These are phyloP conservation scores for Brachyhypopomus gauderio DNA, from an alignment of 2,113 vertebrate species.

Conservation along the genomic window DNA sequence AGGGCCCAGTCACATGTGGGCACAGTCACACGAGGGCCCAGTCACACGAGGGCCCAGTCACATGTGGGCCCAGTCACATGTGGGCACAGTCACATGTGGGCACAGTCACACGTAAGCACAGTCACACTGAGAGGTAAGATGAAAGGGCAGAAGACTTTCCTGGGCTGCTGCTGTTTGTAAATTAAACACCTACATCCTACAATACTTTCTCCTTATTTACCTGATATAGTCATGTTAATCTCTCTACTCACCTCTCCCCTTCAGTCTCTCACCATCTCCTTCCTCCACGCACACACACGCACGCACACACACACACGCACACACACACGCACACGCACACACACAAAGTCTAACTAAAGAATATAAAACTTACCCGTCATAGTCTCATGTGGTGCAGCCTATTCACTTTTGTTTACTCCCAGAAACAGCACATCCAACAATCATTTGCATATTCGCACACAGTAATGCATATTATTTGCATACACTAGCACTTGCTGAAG, in stretches of 20 bases:
- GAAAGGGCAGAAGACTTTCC: slow-evolving; percentile 42
- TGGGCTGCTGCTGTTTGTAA: slow-evolving; percentile 40
- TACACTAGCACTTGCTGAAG: not conserved
- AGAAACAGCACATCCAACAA: not conserved
- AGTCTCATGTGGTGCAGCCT: not conserved
- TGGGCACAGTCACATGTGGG: no score
- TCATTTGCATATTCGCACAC: no score
- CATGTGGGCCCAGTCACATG: no score
- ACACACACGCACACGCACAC: not conserved
- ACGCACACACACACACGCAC: no score
- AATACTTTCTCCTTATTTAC: slow-evolving; percentile 14
- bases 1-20: no score
- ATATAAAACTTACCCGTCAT: not conserved
- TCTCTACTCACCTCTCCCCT: not conserved
- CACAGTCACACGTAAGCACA: not conserved
- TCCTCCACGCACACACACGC: not conserved
- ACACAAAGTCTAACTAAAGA: not conserved
- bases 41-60: no score
- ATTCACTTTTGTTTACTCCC: slow-evolving; percentile 8
- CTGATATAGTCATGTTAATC: slow-evolving; percentile 10
- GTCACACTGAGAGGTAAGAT: slow-evolving; percentile 17
- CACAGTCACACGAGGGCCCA: no score
- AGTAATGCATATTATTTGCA: slow-evolving; percentile 8
- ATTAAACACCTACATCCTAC: slow-evolving; percentile 32
- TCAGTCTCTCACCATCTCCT: not conserved